Base-by-base conservation (phyloP, 92 coral and sea anemone species). In the Siderastrea siderea region DNA sequence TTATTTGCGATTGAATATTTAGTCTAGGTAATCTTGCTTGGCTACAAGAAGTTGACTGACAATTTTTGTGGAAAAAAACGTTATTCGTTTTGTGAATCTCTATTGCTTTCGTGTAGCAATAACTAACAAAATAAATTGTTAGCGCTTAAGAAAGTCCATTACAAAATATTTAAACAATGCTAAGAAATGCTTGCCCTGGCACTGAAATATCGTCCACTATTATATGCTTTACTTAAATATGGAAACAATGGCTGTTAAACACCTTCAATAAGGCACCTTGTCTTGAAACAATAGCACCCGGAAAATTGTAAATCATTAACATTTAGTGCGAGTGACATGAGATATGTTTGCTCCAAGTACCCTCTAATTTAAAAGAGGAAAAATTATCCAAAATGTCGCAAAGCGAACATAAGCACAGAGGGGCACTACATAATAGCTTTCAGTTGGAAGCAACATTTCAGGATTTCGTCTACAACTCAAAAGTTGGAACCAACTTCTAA, bases 281-380 rank as follows among this genome's bases (percentile, higher is more conserved):
- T 15, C 12, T 6, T 19, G 6, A 55, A 64, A 81, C 65, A 53
- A 81, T 68, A 53, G 70, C 16, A 82, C 69, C 78, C 15, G 60
- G 17, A 82, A 81, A 70, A 68, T 54, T 52, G 58, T 71, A 46
- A 82, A 70, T 82, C 69, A 82, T 82, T 82, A 46, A 74, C 14
- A 52, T 3, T 49, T 74, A 17, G 1, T 44, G 52, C 9, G 77
- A 26, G n/a, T 43, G 54, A 4, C 59, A 26, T 26, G 16, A 52
- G 2, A 19, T 12, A 2, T 50, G 2, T 68, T 2, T 38, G 16
- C 38, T 26, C 38, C 38, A 26, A 26, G 38, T 26, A 26, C 38
- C 38, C 38, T 68, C 49, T 38, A 26, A 67, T 44, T 67, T 67
- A 67, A 9, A 9, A 7, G n/a, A 44, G 71, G 46, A 38, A 44